Percentiles rank a stretch among this genome's conserved stretches.
Evolutionary conservation across 1,140 invertebrate species (phyloP).

Genomic region (Drusus annulatus): DNA sequence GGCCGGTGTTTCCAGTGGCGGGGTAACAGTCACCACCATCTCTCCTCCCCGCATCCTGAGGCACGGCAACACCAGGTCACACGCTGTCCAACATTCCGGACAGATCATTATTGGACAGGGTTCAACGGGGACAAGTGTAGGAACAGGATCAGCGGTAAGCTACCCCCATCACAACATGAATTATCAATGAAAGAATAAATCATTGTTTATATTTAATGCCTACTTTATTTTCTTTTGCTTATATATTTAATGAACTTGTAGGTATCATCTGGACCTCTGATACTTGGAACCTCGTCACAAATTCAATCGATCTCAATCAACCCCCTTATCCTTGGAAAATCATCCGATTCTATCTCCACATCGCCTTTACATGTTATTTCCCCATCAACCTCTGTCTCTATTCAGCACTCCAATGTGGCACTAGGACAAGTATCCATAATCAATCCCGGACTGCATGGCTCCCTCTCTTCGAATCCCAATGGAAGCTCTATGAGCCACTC

Average conservation of each 20-base stretch:
- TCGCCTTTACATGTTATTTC: conserved; percentile 60
- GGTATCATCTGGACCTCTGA: conserved; percentile 54
- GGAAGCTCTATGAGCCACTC: conserved; percentile 59
- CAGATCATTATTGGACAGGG: conserved; percentile 56
- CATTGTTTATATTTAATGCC: too few species aligned
- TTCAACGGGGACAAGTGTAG: conserved; percentile 34
- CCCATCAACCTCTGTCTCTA: conserved; percentile 62
- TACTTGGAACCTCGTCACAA: conserved; percentile 59
- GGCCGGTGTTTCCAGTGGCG: conserved; percentile 71
- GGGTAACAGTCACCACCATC: conserved; percentile 77
- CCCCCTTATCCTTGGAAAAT: conserved; percentile 65
- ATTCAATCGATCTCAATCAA: conserved; percentile 67
- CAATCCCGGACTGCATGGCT: conserved; percentile 50
- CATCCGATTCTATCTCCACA: conserved; percentile 63
- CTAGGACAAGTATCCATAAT: conserved; percentile 67
- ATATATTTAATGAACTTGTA: conserved; percentile 33
- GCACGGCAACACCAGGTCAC: conserved; percentile 57
- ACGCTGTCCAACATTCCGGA: conserved; percentile 51
- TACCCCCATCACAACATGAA: background rate
- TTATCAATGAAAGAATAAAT: too few species aligned
- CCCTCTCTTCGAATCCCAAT: conserved; percentile 55
- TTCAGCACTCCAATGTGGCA: conserved; percentile 66
- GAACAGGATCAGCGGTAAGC: conserved; percentile 52
- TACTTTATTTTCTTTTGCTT: background rate
- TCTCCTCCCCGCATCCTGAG: conserved; percentile 70